phyloP scores from a whole-genome alignment of 2,113 vertebrate genomes.

The Tricholaema leucomelas region DNA sequence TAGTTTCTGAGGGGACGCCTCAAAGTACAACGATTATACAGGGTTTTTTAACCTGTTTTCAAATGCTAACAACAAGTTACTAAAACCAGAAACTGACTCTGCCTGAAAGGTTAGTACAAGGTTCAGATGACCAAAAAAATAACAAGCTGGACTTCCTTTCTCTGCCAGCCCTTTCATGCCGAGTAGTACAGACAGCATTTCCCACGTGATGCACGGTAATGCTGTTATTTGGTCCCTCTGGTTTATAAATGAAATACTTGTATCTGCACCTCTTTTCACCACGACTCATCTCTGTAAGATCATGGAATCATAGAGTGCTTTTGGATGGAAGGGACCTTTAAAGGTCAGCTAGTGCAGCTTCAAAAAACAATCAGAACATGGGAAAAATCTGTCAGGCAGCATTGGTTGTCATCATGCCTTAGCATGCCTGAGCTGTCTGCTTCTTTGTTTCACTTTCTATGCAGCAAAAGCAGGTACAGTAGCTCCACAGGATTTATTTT shows the following conservation, averaged over 20 bases:
- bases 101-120: neutral
- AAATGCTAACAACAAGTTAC: neutral
- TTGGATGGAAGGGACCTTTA: too few species aligned
- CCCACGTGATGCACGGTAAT: neutral
- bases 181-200: neutral
- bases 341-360: too few species aligned
- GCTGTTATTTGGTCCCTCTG: neutral
- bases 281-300: neutral
- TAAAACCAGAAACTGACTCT: neutral
- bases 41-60: neutral
- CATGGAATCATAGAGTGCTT: too few species aligned
- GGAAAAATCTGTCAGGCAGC: neutral
- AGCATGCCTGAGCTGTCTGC: neutral
- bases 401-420: neutral
- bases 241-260: neutral
- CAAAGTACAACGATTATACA: neutral
- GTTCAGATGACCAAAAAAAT: neutral
- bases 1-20: too few species aligned
- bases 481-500: neutral
- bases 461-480: neutral
- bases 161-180: rapidly evolving
- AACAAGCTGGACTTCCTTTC: neutral
- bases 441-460: neutral
- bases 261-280: neutral
- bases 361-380: neutral